phyloP scores from a whole-genome alignment of 2,797 vertebrate species.

The Neopelma chrysocephalum region DNA sequence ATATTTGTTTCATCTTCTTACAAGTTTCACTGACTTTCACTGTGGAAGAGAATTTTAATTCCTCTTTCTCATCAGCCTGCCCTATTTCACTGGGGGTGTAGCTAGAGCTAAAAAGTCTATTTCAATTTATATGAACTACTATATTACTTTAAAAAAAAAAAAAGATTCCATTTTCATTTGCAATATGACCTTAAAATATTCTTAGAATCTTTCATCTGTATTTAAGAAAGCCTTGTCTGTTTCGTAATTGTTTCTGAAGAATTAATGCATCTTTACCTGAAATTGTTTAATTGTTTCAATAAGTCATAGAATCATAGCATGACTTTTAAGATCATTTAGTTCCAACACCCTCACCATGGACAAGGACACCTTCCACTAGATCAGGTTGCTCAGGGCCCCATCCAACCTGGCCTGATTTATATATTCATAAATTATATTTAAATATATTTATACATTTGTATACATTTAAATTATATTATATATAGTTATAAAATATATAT shows the following conservation, averaged over 20 bases:
- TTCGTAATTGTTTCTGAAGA: constrained; percentile 2
- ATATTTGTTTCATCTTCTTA: neutral
- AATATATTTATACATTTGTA: neutral
- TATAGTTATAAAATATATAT: neutral
- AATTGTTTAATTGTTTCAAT: constrained; percentile 10
- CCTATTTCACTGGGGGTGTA: neutral
- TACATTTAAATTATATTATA: neutral
- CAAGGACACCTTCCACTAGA: neutral
- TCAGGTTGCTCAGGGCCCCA: neutral
- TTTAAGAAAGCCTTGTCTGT: neutral
- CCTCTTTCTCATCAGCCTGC: neutral
- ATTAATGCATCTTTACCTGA: neutral
- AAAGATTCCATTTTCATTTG: neutral
- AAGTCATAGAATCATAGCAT: neutral
- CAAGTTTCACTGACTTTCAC: neutral
- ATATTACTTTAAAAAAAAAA: neutral
- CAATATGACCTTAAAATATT: neutral
- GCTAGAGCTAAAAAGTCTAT: neutral
- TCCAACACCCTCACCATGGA: neutral
- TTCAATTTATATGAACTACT: neutral
- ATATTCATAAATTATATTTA: neutral
- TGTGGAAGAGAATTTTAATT: neutral
- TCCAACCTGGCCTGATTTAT: neutral
- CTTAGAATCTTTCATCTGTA: neutral
- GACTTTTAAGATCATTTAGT: neutral